Evolutionary conservation across 2,888 invertebrate species (phyloP), one percentile per base, ranked within the genome.

Genomic region (Drosophila kanekoi): DNA sequence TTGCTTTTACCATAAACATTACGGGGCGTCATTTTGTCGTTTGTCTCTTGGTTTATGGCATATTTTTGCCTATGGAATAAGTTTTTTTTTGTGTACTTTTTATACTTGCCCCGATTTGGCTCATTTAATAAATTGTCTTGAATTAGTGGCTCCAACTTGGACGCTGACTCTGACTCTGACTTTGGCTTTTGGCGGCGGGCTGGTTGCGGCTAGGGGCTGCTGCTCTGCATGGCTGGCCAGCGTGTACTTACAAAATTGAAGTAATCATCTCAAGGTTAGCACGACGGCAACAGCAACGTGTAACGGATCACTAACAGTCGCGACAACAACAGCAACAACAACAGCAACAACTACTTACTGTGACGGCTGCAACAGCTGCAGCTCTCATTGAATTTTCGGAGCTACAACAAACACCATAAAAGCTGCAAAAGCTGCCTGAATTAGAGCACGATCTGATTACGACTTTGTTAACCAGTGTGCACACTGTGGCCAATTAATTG

Each of bases 251-350:
- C 69, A 69, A 81, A 83, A 81, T 75, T 80, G 73, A 84, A 81
- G 82, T 77, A 87, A 88, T 88, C 90, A 77, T 78, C 81, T 84
- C 89, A 90, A 90, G 90, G 90, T 89, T 86, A 83, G 78, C 89
- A 89, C 87, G 90, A 89, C 84, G 61, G 65, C 66, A 67, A 79
- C 72, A 61, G 68, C 58, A 63, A 70, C 78, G 58, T 81, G 84
- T 83, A 89, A 87, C 87, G 84, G 87, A 80, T 89, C 86, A 80
- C 80, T 73, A 83, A 72, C 71, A 72, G 54, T 65, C 66, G 58
- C 67, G 65, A 68, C 72, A 63, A 69, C 64, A 67, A 51, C 41
- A 18, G 18, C 49, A 64, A 47, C 43, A 57, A 18, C 18, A 56
- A 41, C 33, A 49, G 32, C 58, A 53, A 41, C 45, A 66, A 59